These are phyloP conservation scores for Agapornis canus DNA, from an alignment of 2,797 vertebrate species.

Conservation along the genomic window DNA sequence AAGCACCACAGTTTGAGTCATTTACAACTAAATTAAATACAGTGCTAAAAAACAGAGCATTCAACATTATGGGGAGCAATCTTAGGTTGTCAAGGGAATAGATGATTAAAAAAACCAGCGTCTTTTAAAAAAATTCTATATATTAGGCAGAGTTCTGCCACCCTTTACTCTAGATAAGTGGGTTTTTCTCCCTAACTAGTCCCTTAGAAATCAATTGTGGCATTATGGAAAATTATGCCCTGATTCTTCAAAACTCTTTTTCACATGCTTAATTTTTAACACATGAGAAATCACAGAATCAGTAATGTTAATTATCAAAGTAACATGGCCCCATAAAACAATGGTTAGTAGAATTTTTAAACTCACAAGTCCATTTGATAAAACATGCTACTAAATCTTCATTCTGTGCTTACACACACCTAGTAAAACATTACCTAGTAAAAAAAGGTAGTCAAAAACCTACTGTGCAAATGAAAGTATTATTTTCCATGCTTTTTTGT, in stretches of 20 bases:
- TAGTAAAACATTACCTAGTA: background rate
- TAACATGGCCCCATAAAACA: background rate
- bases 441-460: background rate
- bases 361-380: background rate
- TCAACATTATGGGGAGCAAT: background rate
- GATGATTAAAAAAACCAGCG: background rate
- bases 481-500: background rate
- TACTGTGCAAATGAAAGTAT: background rate
- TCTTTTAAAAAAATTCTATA: constrained; percentile 30
- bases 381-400: background rate
- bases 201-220: background rate
- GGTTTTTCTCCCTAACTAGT: constrained; percentile 16
- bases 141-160: constrained; percentile 19
- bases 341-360: background rate
- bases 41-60: background rate
- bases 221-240: constrained; percentile 25
- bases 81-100: background rate
- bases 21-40: constrained; percentile 44
- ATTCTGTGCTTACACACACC: background rate
- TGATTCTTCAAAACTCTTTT: constrained; percentile 26
- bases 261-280: background rate
- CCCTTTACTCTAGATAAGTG: background rate
- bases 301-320: background rate
- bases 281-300: background rate
- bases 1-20: constrained; percentile 15